Percentiles rank a stretch among this genome's conserved stretches.
These are phyloP conservation scores for Oncorhynchus keta DNA, from an alignment of 2,113 vertebrate species.

Conservation along the genomic window DNA sequence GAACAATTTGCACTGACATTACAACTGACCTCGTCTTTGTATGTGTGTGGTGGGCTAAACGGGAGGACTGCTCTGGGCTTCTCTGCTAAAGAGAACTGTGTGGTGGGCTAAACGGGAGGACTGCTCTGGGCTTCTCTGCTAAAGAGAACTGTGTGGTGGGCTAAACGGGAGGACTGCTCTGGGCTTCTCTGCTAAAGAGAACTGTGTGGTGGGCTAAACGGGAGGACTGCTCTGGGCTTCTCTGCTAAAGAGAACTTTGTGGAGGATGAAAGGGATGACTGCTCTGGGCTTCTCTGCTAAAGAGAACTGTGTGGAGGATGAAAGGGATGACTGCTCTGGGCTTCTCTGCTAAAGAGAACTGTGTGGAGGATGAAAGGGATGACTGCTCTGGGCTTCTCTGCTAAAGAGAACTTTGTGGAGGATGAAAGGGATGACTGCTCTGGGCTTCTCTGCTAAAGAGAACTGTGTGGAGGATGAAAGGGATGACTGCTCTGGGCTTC, in stretches of 20 bases:
- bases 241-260: constrained; percentile 60
- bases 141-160: constrained; percentile 57
- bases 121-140: constrained; percentile 55
- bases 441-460: constrained; percentile 51
- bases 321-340: constrained; percentile 57
- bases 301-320: constrained; percentile 59
- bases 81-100: constrained; percentile 60
- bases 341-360: constrained; percentile 58
- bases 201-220: constrained; percentile 46
- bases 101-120: constrained; percentile 45
- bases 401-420: constrained; percentile 59
- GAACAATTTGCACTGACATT: constrained; percentile 52
- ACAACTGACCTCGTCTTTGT: constrained; percentile 54
- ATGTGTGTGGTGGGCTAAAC: constrained; percentile 41
- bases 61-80: constrained; percentile 59
- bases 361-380: constrained; percentile 49
- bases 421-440: constrained; percentile 58
- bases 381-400: constrained; percentile 56
- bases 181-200: constrained; percentile 56
- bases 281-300: constrained; percentile 54
- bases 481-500: constrained; percentile 58
- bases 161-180: constrained; percentile 57
- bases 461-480: constrained; percentile 55
- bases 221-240: constrained; percentile 58
- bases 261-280: constrained; percentile 49